Evolutionary conservation across 2,888 invertebrate genomes (phyloP).

Genomic region (Ditula angustiorana): DNA sequence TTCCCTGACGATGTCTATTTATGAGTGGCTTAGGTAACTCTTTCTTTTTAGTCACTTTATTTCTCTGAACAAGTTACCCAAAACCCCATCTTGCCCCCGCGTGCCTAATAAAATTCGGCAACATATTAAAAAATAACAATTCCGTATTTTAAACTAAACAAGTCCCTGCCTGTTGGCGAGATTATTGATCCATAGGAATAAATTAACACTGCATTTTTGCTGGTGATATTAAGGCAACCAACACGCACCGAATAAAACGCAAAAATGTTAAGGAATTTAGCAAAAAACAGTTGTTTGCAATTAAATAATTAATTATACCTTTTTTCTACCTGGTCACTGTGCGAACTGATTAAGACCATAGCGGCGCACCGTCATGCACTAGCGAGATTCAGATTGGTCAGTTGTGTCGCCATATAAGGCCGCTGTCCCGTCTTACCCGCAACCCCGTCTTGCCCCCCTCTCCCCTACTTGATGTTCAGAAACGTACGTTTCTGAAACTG

Average conservation of each 20-base stretch:
- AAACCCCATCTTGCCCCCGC: no score
- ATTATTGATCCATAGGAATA: no score
- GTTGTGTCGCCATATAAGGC: neutral
- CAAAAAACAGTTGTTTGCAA: slow-evolving; percentile 5
- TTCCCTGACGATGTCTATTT: slow-evolving; percentile 20
- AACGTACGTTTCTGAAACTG: no score
- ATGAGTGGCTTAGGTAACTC: slow-evolving; percentile 18
- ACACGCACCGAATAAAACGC: neutral
- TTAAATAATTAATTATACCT: neutral
- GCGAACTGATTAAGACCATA: slow-evolving; percentile 1
- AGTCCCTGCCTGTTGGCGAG: neutral
- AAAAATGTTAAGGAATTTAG: neutral
- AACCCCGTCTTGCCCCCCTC: neutral
- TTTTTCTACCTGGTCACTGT: slow-evolving; percentile 1
- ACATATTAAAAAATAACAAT: no score
- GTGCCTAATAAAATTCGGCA: no score
- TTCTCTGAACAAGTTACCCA: slow-evolving; percentile 24
- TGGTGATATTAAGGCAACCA: no score
- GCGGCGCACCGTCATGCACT: slow-evolving; percentile 1
- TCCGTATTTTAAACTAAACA: no score
- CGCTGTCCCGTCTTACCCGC: slow-evolving; percentile 8
- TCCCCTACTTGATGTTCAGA: neutral
- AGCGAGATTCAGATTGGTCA: slow-evolving; percentile 5
- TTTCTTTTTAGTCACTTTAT: slow-evolving; percentile 29
- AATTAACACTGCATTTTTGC: no score